phyloP scores from a whole-genome alignment of 2,797 vertebrate genomes.

The Muraenolepis orangiensis region DNA sequence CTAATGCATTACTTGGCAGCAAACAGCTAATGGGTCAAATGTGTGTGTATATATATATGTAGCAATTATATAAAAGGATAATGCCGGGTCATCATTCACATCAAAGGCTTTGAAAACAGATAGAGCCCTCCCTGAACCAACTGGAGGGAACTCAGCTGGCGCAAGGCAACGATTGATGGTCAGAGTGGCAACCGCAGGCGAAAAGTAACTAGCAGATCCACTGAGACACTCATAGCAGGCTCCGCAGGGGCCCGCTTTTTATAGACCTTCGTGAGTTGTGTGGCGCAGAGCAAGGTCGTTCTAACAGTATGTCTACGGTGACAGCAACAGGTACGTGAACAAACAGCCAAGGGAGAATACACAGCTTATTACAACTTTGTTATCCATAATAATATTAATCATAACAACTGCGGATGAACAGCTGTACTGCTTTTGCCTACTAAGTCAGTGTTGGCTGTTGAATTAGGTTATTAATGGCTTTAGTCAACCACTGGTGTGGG shows the following conservation, averaged over 20 bases:
- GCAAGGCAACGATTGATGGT: neutral
- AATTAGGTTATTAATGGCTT: neutral
- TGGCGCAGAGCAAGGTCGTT: neutral
- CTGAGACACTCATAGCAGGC: conserved; percentile 30
- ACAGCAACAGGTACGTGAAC: neutral
- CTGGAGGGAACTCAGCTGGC: neutral
- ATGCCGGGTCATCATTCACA: neutral
- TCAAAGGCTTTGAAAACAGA: neutral
- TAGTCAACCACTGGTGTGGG: neutral
- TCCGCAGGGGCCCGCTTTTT: neutral
- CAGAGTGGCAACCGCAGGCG: conserved; percentile 30
- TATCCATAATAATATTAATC: neutral
- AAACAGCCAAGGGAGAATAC: neutral
- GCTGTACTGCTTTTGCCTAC: neutral
- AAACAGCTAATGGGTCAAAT: neutral
- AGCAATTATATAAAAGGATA: neutral
- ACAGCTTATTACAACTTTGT: neutral
- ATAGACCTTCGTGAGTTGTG: neutral
- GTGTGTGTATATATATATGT: neutral
- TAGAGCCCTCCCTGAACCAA: neutral
- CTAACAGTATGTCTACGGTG: neutral
- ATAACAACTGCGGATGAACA: neutral
- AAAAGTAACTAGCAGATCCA: conserved; percentile 37
- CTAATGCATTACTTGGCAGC: neutral
- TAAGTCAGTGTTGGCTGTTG: neutral